Evolutionary conservation across 1,140 invertebrate species (phyloP), one percentile per base, ranked within the genome.

Genomic region (Myzus persicae): DNA sequence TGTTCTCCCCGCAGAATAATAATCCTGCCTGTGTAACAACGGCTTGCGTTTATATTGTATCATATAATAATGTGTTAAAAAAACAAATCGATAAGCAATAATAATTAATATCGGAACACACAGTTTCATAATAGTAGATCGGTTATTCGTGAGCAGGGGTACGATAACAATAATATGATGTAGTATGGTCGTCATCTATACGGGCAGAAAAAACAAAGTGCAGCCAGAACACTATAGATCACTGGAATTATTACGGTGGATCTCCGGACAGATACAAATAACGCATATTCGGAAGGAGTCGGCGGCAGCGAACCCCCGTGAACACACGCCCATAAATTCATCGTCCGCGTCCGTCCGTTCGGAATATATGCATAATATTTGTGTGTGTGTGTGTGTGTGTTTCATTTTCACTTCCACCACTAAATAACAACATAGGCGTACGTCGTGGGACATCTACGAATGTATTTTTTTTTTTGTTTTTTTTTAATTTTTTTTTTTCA

Each of bases 211-310:
- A 76, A 76, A 46, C 31, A 46, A 48, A 88, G 31, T 46, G 18
- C 44, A 31, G 1, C 88, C 36, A 76, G 36, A 92, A 89, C 24
- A 36, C 59, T 51, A 92, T 92, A 92, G 46, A 92, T 92, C 91
- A 92, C 44, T 42, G 76, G 91, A 92, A 84, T n/a, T 51, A 51
- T 91, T 92, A 92, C 31, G 76, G 91, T 92, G 91, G 44, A 92
- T 92, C 91, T 51, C 48, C 76, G 91, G 91, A 92, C 91, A 92
- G 91, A 82, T 92, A 92, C 91, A 92, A 92, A 92, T 92, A 92
- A 82, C n/a, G 76, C 8, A 82, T 20, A 82, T 84, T 92, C 59
- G 91, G 91, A 92, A 92, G 91, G 91, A 92, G 44, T 46, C 76
- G 90, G n/a, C 36, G 48, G 88, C 87, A 38, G 87, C 88, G 90